A percentile compares a stretch with the other conserved stretches of the same genome.
These are phyloP conservation scores for Engraulis encrasicolus DNA, from an alignment of 2,113 vertebrate genomes.

Conservation along the genomic window DNA sequence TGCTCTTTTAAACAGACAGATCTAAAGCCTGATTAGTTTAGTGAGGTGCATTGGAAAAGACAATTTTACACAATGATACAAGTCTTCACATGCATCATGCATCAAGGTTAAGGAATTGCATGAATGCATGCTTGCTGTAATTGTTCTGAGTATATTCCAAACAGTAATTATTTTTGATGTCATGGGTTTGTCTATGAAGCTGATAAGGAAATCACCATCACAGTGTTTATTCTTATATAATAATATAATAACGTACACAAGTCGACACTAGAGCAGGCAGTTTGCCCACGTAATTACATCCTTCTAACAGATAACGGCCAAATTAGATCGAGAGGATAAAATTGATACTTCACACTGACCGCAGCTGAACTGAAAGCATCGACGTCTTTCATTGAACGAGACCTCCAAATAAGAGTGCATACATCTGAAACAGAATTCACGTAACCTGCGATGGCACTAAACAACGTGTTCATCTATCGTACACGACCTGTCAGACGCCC, in stretches of 20 bases:
- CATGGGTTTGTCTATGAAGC: neutral
- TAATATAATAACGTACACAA: too few relatives aligned
- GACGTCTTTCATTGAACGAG: neutral
- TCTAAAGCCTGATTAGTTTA: too few relatives aligned
- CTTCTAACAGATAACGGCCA: too few relatives aligned
- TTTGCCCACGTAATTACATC: too few relatives aligned
- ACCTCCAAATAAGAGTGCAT: neutral
- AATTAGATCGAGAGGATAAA: too few relatives aligned
- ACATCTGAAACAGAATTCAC: neutral
- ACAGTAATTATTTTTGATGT: neutral
- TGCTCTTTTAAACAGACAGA: too few relatives aligned
- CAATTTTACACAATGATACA: too few relatives aligned
- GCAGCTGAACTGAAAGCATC: too few relatives aligned
- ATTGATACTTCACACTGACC: too few relatives aligned
- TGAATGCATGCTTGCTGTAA: neutral
- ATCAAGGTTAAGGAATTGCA: neutral
- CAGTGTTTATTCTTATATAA: neutral
- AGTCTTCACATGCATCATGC: too few relatives aligned
- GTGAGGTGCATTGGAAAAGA: too few relatives aligned
- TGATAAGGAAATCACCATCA: neutral
- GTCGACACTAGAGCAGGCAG: too few relatives aligned
- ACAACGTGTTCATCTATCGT: neutral
- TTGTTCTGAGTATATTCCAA: neutral
- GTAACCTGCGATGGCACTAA: neutral
- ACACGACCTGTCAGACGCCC: constrained; percentile 3